Percentiles rank a stretch among this genome's conserved stretches.
These are phyloP conservation scores for Megalopta genalis DNA, from an alignment of 1,140 invertebrate species.

Conservation along the genomic window DNA sequence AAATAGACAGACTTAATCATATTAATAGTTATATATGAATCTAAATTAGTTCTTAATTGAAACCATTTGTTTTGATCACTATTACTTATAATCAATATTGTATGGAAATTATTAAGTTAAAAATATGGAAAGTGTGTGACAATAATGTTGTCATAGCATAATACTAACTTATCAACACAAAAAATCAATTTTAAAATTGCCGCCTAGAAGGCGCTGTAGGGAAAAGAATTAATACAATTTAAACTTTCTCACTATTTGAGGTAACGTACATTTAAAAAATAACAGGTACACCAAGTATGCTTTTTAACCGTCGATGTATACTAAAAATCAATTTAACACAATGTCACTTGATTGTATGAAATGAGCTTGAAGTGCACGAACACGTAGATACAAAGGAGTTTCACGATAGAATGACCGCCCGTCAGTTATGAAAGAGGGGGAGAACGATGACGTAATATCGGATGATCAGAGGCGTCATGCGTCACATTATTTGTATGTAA, in stretches of 20 bases:
- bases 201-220: neutral
- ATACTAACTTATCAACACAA: neutral
- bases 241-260: neutral
- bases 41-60: neutral
- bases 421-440: conserved; percentile 19
- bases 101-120: no score
- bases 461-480: conserved; percentile 63
- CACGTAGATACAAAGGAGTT: neutral
- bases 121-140: neutral
- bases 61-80: neutral
- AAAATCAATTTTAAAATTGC: conserved; percentile 5
- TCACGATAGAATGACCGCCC: conserved; percentile 8
- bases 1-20: neutral
- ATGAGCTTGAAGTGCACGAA: conserved; percentile 11
- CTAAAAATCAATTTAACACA: conserved; percentile 3
- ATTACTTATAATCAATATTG: neutral
- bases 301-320: neutral
- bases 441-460: conserved; percentile 68
- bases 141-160: neutral
- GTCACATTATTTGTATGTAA: neutral
- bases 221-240: neutral
- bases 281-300: neutral
- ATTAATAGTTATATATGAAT: neutral
- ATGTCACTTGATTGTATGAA: conserved; percentile 15
- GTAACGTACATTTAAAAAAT: conserved; percentile 23